Conservation (phyloP, 2,797 vertebrate genomes). For the Halcyon smyrnensis region DNA sequence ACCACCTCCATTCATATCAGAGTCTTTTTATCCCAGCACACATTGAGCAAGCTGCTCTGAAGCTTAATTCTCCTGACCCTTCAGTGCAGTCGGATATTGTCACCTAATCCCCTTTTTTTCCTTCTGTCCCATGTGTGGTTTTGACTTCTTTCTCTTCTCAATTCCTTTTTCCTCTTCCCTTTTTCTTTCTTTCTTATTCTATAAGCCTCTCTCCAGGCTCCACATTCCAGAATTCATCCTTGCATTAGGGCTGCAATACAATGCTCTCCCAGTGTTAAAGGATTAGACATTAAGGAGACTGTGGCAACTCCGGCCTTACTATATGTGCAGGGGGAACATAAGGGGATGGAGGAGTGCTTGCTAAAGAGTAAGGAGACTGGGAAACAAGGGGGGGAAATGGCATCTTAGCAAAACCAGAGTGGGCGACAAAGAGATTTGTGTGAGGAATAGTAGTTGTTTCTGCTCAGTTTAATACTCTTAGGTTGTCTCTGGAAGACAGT, state of each 20-base stretch:
- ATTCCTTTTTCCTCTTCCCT: slow-evolving; percentile 79
- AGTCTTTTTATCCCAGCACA: slow-evolving; percentile 82
- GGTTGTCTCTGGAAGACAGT: not conserved
- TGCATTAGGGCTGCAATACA: slow-evolving; percentile 77
- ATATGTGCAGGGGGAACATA: slow-evolving; percentile 64
- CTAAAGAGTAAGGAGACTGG: slow-evolving; percentile 29
- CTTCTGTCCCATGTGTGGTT: slow-evolving; percentile 83
- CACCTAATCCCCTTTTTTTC: slow-evolving; percentile 86
- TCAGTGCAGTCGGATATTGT: slow-evolving; percentile 85
- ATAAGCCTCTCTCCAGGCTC: slow-evolving; percentile 78
- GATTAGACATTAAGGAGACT: slow-evolving; percentile 84
- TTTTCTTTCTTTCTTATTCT: slow-evolving; percentile 78
- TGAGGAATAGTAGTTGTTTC: not conserved
- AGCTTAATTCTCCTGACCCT: slow-evolving; percentile 84
- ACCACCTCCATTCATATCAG: slow-evolving; percentile 80
- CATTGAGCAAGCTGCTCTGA: slow-evolving; percentile 81
- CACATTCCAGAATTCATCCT: slow-evolving; percentile 82
- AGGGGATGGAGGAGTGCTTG: slow-evolving; percentile 52
- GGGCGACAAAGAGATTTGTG: slow-evolving; percentile 16
- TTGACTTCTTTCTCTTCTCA: slow-evolving; percentile 84
- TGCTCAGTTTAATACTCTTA: not conserved
- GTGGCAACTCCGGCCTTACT: slow-evolving; percentile 74
- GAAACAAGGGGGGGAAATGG: slow-evolving; percentile 42
- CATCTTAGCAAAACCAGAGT: slow-evolving; percentile 37
- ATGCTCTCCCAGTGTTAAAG: slow-evolving; percentile 83